These are phyloP conservation scores for Hippocampus abdominalis DNA, from an alignment of 2,113 vertebrate species.

Conservation along the genomic window DNA sequence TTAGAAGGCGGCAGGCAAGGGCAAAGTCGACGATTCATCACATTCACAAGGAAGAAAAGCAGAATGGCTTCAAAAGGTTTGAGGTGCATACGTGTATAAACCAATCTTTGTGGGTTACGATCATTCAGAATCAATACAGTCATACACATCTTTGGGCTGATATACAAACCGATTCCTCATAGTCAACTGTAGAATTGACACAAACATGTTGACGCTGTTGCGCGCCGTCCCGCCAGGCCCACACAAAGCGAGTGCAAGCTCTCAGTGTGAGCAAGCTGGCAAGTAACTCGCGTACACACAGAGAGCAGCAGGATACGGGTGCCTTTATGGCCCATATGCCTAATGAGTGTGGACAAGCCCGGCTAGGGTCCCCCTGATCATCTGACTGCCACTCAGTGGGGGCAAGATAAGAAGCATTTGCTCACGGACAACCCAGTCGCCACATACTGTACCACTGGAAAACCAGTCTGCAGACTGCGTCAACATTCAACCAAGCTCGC, in stretches of 20 bases:
- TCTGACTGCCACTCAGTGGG: slow-evolving; percentile 21
- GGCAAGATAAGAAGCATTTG: slow-evolving; percentile 47
- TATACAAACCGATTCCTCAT: too few species aligned
- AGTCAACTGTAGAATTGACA: not conserved
- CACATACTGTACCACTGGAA: not conserved
- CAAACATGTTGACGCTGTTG: slow-evolving; percentile 26
- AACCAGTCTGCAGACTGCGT: not conserved
- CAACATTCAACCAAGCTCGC: slow-evolving; percentile 22
- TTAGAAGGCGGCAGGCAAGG: not conserved
- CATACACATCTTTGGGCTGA: not conserved
- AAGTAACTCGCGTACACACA: slow-evolving; percentile 5
- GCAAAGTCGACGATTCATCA: not conserved
- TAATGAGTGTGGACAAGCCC: slow-evolving; percentile 53
- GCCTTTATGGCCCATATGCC: slow-evolving; percentile 25
- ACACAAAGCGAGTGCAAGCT: slow-evolving; percentile 1
- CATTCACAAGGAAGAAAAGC: not conserved
- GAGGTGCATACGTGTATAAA: not conserved
- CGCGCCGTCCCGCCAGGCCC: slow-evolving; percentile 4
- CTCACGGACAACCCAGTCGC: slow-evolving; percentile 30
- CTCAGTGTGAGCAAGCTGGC: slow-evolving; percentile 13
- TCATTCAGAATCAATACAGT: not conserved
- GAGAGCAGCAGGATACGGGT: slow-evolving; percentile 19
- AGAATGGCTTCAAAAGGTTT: not conserved
- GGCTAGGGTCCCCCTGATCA: slow-evolving; percentile 44
- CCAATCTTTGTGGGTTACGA: not conserved